Evolutionary conservation across 2,888 invertebrate species (phyloP).

Genomic region (Nomada fucata): DNA sequence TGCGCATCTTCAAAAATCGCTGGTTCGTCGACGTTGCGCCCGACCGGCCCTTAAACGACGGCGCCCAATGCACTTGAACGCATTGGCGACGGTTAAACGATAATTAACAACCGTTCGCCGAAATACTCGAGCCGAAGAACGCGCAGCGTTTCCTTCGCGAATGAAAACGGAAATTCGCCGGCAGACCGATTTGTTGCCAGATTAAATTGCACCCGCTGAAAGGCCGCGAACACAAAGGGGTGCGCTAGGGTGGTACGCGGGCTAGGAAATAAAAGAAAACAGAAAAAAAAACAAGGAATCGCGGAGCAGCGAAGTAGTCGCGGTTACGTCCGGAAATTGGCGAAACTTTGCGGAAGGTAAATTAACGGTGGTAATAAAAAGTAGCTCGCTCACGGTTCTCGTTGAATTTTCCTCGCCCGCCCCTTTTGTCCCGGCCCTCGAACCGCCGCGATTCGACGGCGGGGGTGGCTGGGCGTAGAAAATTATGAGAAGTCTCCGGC

Average conservation of each 20-base stretch:
- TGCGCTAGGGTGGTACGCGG: constrained; percentile 34
- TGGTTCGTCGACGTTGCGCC: neutral
- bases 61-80: no score
- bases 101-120: no score
- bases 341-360: constrained; percentile 77
- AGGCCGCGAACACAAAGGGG: constrained; percentile 10
- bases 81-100: no score
- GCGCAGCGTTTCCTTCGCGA: neutral
- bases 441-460: constrained; percentile 21
- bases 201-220: constrained; percentile 55
- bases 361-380: constrained; percentile 77
- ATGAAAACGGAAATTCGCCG: neutral
- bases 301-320: constrained; percentile 68
- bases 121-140: neutral
- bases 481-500: constrained; percentile 60
- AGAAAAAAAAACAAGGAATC: constrained; percentile 60
- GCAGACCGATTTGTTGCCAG: constrained; percentile 49
- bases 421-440: constrained; percentile 3
- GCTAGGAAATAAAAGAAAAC: constrained; percentile 43
- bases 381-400: constrained; percentile 57
- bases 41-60: neutral
- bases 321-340: constrained; percentile 74
- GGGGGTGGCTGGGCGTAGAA: constrained; percentile 9
- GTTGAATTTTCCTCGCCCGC: constrained; percentile 47
- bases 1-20: constrained; percentile 26